Evolutionary conservation across 2,888 invertebrate genomes (phyloP).

Genomic region (Catocala sponsa): DNA sequence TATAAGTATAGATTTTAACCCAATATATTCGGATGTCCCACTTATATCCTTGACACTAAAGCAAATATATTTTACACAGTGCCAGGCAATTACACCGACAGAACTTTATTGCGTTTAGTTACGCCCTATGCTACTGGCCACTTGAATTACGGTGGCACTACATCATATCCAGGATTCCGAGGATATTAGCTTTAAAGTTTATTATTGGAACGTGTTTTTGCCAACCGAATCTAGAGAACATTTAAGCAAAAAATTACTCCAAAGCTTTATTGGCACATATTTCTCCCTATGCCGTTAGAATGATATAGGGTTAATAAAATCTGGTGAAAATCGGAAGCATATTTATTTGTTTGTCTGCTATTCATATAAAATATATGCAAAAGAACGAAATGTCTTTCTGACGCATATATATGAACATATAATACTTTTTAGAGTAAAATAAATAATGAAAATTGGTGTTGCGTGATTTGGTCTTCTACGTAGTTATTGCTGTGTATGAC

Average conservation of each 20-base stretch:
- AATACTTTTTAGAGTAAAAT: too few relatives aligned
- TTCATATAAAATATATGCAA: too few relatives aligned
- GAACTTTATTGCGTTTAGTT: slow-evolving; percentile 16
- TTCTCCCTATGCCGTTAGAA: neutral
- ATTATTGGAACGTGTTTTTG: slow-evolving; percentile 1
- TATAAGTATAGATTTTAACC: too few relatives aligned
- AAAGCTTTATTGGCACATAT: neutral
- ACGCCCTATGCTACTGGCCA: slow-evolving; percentile 17
- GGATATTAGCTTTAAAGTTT: slow-evolving; percentile 1
- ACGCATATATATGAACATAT: too few relatives aligned
- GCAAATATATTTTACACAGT: neutral
- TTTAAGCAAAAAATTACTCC: neutral
- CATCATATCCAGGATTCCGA: slow-evolving; percentile 8
- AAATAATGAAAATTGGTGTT: too few relatives aligned
- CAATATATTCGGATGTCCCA: neutral
- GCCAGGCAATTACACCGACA: slow-evolving; percentile 9
- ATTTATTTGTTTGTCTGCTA: too few relatives aligned
- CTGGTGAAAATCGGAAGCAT: too few relatives aligned
- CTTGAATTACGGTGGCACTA: slow-evolving; percentile 14
- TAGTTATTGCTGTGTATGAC: too few relatives aligned
- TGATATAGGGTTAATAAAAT: too few relatives aligned
- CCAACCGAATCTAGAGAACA: neutral
- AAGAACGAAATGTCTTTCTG: too few relatives aligned
- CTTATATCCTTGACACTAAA: neutral
- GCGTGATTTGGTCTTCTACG: too few relatives aligned